These are phyloP conservation scores for Coryphaenoides rupestris DNA, from an alignment of 2,113 vertebrate species.

Conservation along the genomic window DNA sequence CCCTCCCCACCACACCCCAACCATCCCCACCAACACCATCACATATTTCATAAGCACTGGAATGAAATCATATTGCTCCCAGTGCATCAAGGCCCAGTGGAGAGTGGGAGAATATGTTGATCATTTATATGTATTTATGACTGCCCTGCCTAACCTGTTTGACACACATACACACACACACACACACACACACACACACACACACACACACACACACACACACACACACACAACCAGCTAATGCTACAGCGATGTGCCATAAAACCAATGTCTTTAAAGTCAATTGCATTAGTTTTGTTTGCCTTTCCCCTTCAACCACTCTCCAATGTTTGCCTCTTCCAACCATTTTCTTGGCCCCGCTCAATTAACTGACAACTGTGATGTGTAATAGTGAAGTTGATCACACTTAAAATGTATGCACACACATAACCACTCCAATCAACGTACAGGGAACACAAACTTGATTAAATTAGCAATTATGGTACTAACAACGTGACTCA, in stretches of 20 bases:
- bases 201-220: too few species aligned
- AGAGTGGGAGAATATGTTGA: too few species aligned
- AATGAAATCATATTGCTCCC: not conserved
- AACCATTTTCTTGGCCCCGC: slow-evolving; percentile 44
- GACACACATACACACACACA: not conserved
- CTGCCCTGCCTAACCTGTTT: too few species aligned
- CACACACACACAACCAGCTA: too few species aligned
- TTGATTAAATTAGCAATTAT: slow-evolving; percentile 76
- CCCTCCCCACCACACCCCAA: not conserved
- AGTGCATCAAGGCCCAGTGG: too few species aligned
- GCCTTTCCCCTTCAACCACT: not conserved
- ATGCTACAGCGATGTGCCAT: too few species aligned
- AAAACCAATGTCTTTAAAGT: too few species aligned
- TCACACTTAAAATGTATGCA: slow-evolving; percentile 38
- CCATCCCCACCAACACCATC: not conserved
- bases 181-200: not conserved
- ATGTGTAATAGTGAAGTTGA: slow-evolving; percentile 46
- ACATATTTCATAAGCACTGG: not conserved
- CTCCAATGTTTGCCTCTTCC: slow-evolving; percentile 19
- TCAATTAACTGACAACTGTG: slow-evolving; percentile 45
- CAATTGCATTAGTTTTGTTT: too few species aligned
- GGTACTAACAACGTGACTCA: too few species aligned
- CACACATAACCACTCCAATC: slow-evolving; percentile 44
- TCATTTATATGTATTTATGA: too few species aligned
- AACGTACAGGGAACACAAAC: slow-evolving; percentile 52